Base-by-base conservation (phyloP, 2,797 vertebrate genomes). In the Phrynocephalus vlangalii region DNA sequence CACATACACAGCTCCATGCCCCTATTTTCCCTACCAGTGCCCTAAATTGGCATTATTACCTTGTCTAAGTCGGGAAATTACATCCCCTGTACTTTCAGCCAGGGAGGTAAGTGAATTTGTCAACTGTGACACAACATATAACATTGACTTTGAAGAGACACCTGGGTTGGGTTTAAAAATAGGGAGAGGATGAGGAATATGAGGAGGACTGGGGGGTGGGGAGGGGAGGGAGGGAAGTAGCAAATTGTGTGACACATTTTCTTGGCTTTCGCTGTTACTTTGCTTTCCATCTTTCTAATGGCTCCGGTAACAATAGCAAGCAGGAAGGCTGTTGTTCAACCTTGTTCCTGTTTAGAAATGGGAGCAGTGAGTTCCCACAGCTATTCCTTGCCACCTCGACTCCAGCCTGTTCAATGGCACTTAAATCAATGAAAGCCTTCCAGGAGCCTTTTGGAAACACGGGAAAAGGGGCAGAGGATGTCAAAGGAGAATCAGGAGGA, bases 321-420 rank as follows among this genome's bases (percentile, higher is more conserved):
- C 94, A 94, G 94, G 95, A 96, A 94, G 89, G 91, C 80, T 91
- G 70, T 89, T 87, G 92, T 93, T 94, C 93, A 93, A 88, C 93
- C 93, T 92, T 89, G 88, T 96, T 96, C 95, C 92, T 95, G 88
- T 94, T 96, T 95, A 93, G 86, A 95, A 95, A 95, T 83, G 94
- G 87, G 76, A 94, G 92, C 91, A 83, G 85, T 82, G 89, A 86
- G 91, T 96, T 96, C 95, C 94, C 93, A 93, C 87, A 96, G 90
- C 88, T 91, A 85, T 92, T 93, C 78, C 88, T 94, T 94, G 93
- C 93, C 91, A 86, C 86, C 81, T 71, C 91, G 76, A 82, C 33
- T 67, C 50, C 68, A 94, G 90, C 88, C 91, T 93, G 92, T 92
- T 90, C 86, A 95, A 90, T 83, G 93, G 92, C 81, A 86, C 68